Conservation (phyloP, 2,113 vertebrate species). For the Grantiella picta region DNA sequence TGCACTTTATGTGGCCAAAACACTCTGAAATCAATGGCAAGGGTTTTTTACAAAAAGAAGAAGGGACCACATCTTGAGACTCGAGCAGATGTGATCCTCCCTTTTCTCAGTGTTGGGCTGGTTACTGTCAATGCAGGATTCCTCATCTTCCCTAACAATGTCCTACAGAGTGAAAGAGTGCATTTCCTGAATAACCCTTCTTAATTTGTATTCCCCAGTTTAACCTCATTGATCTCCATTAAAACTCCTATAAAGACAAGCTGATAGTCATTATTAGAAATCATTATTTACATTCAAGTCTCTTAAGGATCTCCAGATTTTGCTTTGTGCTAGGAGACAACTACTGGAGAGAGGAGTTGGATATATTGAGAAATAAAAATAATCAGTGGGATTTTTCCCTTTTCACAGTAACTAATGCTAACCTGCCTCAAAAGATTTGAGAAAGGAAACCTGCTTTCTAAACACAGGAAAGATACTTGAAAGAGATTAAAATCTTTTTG, state of each 20-base stretch:
- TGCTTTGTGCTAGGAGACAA: background rate
- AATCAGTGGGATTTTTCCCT: background rate
- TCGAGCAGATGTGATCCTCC: background rate
- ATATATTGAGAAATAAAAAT: background rate
- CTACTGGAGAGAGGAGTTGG: background rate
- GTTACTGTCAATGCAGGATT: background rate
- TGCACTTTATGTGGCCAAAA: background rate
- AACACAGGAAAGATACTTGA: background rate
- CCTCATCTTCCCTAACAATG: background rate
- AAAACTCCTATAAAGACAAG: background rate
- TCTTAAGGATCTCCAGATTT: background rate
- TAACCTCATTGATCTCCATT: background rate
- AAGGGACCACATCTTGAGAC: background rate
- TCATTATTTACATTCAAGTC: background rate
- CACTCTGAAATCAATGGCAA: background rate
- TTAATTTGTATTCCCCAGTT: background rate
- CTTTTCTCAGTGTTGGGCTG: background rate
- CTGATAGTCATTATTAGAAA: background rate
- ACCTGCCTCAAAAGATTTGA: background rate
- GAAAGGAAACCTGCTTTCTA: background rate
- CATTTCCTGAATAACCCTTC: background rate
- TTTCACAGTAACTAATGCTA: background rate
- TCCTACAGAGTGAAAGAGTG: background rate
- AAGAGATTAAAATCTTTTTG: background rate
- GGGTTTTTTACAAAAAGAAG: background rate